Percentiles rank a stretch among this genome's conserved stretches.
Conservation (phyloP, 2,113 vertebrate species). For the Upupa epops region DNA sequence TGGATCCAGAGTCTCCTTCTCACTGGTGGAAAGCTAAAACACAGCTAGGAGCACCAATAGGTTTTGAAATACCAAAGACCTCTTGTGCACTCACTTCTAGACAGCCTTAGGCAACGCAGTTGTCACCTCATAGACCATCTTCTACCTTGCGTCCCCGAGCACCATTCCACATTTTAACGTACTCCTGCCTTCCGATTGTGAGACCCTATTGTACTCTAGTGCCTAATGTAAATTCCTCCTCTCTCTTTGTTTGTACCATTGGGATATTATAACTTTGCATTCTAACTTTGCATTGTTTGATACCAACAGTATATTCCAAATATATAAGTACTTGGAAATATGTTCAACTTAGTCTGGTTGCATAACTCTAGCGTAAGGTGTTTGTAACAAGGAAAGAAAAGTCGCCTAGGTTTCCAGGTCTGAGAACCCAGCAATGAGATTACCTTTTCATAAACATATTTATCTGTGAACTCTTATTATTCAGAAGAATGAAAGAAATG, state of each 20-base stretch:
- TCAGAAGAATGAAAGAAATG: neutral
- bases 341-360: neutral
- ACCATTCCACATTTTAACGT: neutral
- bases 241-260: neutral
- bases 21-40: neutral
- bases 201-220: neutral
- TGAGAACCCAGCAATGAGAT: constrained; percentile 6
- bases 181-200: neutral
- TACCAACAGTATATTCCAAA: constrained; percentile 15
- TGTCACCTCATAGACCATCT: neutral
- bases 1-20: neutral
- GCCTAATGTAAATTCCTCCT: constrained; percentile 21
- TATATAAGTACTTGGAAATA: too few species aligned
- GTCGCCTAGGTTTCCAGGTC: neutral
- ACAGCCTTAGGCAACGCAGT: neutral
- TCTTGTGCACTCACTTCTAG: too few species aligned
- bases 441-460: constrained; percentile 17
- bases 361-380: constrained; percentile 12
- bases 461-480: neutral
- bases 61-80: neutral
- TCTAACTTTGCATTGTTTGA: constrained; percentile 20
- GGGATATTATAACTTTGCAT: constrained; percentile 4
- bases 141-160: neutral
- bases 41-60: neutral
- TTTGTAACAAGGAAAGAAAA: neutral